Evolutionary conservation across 2,113 vertebrate species (phyloP), one percentile per base, ranked within the genome.

Genomic region (Perccottus glenii): DNA sequence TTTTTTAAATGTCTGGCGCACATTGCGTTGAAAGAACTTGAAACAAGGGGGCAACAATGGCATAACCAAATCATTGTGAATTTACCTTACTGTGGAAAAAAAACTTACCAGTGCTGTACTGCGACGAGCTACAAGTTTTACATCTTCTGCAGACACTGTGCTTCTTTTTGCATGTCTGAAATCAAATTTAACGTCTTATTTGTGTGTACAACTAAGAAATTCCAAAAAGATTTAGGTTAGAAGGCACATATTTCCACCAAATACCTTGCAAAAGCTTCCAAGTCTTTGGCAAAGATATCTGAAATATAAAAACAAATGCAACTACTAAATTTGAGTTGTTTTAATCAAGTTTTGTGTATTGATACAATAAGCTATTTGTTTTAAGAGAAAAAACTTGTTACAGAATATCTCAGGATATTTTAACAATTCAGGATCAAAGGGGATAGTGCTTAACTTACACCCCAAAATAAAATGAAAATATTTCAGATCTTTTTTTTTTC

Each of bases 181-280:
- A 86, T 57, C 36, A 72, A 59, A 67, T 8, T 2, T 49, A 4
- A 19, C 36, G 4, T 1, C n/a, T 27, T 33, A 5, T 32, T 52
- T 52, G 32, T 33, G 10, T 50, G 16, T 10, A 10, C 4, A 49
- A 7, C 3, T 9, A 50, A 6, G 19, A 27, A 50, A 9, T 50
- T 19, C 4, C 48, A 50, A 15, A 50, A 9, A 27, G 16, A 4
- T 19, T 19, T 16, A 15, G n/a, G 15, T 49, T n/a, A 16, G 47
- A 6, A 15, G 47, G 47, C 14, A 16, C n/a, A n/a, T 27, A 12
- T 11, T 3, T 32, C 14, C 9, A 53, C 1, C 36, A 38, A 9
- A 12, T 87, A 98, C 97, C 94, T 95, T 45, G 98, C 93, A 91
- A 99, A 99, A 68, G 96, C 91, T 78, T 98, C 97, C 42, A 98